Evolutionary conservation across 1,140 invertebrate genomes (phyloP).

Genomic region (Dufourea novaeangliae): DNA sequence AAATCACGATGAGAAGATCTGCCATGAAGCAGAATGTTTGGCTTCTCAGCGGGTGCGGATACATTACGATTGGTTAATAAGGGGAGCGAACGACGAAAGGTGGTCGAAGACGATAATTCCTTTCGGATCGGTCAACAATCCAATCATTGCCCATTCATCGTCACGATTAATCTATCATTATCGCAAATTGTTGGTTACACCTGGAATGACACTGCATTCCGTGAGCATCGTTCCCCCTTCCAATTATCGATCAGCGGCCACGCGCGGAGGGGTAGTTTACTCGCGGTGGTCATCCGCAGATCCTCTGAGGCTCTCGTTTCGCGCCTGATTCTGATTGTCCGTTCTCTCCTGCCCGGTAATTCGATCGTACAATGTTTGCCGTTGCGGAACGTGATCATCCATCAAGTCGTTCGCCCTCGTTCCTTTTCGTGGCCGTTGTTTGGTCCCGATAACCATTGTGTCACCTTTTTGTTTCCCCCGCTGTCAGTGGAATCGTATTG

Average conservation of each 20-base stretch:
- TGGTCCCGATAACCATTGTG: slow-evolving; percentile 5
- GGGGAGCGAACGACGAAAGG: slow-evolving; percentile 3
- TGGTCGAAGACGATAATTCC: slow-evolving; percentile 11
- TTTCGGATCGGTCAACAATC: slow-evolving; percentile 1
- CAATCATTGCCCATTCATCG: slow-evolving; percentile 63
- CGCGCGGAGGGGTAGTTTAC: slow-evolving; percentile 3
- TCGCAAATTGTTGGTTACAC: slow-evolving; percentile 41
- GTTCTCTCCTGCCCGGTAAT: slow-evolving; percentile 13
- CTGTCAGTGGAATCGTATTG: background rate
- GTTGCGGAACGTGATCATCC: slow-evolving; percentile 39
- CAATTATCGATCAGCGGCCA: slow-evolving; percentile 50
- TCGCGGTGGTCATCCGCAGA: background rate
- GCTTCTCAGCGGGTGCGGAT: background rate
- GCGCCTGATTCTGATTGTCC: background rate
- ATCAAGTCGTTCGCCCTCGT: slow-evolving; percentile 40
- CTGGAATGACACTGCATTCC: slow-evolving; percentile 24
- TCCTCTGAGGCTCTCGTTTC: no score
- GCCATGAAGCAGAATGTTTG: background rate
- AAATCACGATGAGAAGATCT: background rate
- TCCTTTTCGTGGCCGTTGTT: slow-evolving; percentile 7
- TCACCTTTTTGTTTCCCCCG: background rate
- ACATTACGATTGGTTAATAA: slow-evolving; percentile 25
- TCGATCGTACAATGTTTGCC: slow-evolving; percentile 49
- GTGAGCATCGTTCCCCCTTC: background rate
- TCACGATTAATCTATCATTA: slow-evolving; percentile 59